Conservation (phyloP, 2,797 vertebrate genomes). For the Xerus rutilus region DNA sequence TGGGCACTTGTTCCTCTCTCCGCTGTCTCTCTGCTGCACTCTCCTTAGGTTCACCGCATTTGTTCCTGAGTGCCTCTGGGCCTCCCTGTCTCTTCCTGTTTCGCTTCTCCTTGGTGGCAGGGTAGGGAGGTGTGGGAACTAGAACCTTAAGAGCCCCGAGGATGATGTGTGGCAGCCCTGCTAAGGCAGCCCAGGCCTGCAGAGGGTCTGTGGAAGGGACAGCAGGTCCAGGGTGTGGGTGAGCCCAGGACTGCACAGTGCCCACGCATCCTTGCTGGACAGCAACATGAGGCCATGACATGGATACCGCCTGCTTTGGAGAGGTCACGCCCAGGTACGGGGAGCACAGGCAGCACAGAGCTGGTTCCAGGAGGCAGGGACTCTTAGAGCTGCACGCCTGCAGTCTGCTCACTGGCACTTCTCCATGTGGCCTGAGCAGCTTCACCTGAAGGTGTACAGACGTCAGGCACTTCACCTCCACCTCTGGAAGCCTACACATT, state of each 20-base stretch:
- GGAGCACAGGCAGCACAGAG: accelerated
- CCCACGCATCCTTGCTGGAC: accelerated
- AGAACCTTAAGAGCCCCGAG: background rate
- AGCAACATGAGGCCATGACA: accelerated
- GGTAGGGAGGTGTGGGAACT: accelerated
- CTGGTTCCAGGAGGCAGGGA: too few relatives aligned
- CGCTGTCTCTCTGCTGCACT: background rate
- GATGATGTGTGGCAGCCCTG: too few relatives aligned
- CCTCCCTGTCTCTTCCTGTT: too few relatives aligned
- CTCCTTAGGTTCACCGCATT: background rate
- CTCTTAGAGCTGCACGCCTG: background rate
- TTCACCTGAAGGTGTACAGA: accelerated
- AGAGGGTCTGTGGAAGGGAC: background rate
- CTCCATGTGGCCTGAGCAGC: too few relatives aligned
- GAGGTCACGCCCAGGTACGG: background rate
- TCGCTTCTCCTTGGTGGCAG: accelerated
- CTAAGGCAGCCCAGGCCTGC: background rate
- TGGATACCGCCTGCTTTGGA: background rate
- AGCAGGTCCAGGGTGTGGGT: background rate
- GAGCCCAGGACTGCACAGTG: background rate
- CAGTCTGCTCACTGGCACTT: accelerated
- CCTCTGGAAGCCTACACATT: accelerated
- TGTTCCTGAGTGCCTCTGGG: background rate
- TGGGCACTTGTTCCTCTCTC: too few relatives aligned
- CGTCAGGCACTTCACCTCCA: too few relatives aligned